A percentile compares a stretch with the other conserved stretches of the same genome.
Evolutionary conservation across 2,888 invertebrate species (phyloP).

Genomic region (Nectonema munidae): DNA sequence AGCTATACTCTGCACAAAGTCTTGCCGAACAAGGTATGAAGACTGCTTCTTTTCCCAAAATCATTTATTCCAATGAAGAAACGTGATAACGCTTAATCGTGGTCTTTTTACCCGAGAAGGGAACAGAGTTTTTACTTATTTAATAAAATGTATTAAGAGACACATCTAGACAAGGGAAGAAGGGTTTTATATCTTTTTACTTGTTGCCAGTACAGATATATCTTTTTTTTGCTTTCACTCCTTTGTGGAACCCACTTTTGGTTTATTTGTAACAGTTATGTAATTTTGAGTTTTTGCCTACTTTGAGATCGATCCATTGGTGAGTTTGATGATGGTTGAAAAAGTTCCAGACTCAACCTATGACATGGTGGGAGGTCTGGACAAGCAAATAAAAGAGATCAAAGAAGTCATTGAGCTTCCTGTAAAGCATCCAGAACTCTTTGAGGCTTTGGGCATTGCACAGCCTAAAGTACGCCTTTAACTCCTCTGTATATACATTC

Average conservation of each 20-base stretch:
- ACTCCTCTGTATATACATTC: constrained; percentile 6
- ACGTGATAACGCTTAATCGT: background rate
- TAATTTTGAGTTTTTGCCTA: too few species aligned
- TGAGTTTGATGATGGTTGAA: constrained; percentile 99
- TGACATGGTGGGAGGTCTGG: constrained; percentile 96
- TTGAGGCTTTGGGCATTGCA: constrained; percentile 87
- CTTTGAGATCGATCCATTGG: constrained; percentile 60
- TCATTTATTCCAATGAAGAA: background rate
- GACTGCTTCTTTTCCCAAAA: background rate
- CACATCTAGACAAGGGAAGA: too few species aligned
- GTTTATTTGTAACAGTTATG: too few species aligned
- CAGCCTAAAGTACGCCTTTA: constrained; percentile 44
- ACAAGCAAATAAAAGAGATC: constrained; percentile 97
- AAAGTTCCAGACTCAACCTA: constrained; percentile 98
- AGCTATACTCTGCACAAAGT: constrained; percentile 94
- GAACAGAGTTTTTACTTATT: too few species aligned
- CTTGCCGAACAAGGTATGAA: constrained; percentile 53
- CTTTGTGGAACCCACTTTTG: too few species aligned
- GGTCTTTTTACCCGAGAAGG: background rate
- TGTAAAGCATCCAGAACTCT: constrained; percentile 95
- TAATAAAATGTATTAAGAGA: too few species aligned
- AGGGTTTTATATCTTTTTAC: too few species aligned
- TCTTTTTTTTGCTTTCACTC: too few species aligned
- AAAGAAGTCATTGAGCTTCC: constrained; percentile 97
- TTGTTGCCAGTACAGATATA: too few species aligned